Base-by-base conservation (phyloP, 1,140 invertebrate species). In the Leguminivora glycinivorella region DNA sequence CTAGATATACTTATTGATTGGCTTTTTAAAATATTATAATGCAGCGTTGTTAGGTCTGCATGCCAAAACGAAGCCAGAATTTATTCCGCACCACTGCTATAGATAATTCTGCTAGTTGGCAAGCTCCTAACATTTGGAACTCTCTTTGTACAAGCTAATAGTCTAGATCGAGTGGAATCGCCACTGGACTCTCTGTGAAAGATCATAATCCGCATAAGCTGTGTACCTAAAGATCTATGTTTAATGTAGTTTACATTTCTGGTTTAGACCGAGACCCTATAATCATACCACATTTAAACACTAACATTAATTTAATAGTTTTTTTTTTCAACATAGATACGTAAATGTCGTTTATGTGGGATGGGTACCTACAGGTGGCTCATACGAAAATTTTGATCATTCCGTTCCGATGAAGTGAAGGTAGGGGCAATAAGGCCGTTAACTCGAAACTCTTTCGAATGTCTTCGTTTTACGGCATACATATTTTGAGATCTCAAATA, bases 81-180 rank as follows among this genome's bases (percentile, higher is more conserved):
- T 76, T 82, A 82, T 84, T 80, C 73, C 70, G 66, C 70, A 74
- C 60, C 71, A 63, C 52, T 70, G 71, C 74, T 38, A 38, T 38
- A 38, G 73, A 79, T 85, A 81, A 83, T 79, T 82, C 76, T 79
- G 72, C 75, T 74, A 81, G 80, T 87, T 88, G 82, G 84, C 83
- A 85, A 78, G 73, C 75, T 69, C 71, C 70, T 82, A 77, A 79
- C 77, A 77, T 86, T 83, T 76, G 69, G 68, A 78, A 77, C 72
- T 83, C 80, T 83, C 81, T 81, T 79, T 82, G 34, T 26, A 72
- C 76, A 76, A 67, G 60, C 70, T 72, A 74, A 63, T 71, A 74
- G 66, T 71, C 73, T 72, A 74, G 75, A 81, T 84, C 79, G 83
- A 82, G 78, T 73, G 70, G 75, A 63, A 81, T 80, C 70, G 76